A percentile compares a stretch with the other conserved stretches of the same genome.
These are phyloP conservation scores for Lepus timidus DNA, from an alignment of 2,113 vertebrate genomes.

Conservation along the genomic window DNA sequence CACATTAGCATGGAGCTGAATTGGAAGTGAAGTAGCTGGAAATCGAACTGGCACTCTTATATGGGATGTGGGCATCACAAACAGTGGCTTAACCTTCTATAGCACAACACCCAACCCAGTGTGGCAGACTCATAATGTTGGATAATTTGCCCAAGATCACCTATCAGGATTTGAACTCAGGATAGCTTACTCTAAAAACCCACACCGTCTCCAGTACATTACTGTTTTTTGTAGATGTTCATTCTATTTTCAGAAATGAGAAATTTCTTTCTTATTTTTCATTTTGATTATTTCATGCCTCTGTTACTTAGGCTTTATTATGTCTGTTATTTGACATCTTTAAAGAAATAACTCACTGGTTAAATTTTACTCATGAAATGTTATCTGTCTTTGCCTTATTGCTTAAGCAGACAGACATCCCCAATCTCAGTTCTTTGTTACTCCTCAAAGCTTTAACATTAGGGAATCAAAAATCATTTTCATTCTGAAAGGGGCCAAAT, in stretches of 20 bases:
- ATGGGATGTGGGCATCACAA: too few species aligned
- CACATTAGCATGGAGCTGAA: too few species aligned
- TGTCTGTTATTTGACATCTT: conserved; percentile 22
- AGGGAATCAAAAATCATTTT: neutral
- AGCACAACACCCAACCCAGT: too few species aligned
- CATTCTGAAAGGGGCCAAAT: neutral
- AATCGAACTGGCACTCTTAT: too few species aligned
- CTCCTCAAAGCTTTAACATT: neutral
- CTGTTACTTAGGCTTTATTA: neutral
- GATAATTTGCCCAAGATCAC: neutral
- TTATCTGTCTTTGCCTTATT: neutral
- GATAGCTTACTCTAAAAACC: neutral
- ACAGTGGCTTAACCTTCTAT: too few species aligned
- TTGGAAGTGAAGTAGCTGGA: too few species aligned
- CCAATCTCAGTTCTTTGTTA: neutral
- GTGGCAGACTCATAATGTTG: neutral
- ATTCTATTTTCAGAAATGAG: conserved; percentile 1
- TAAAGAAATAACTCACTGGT: conserved; percentile 15
- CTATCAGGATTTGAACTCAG: conserved; percentile 11
- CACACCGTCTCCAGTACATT: neutral
- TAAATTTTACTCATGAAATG: conserved; percentile 39
- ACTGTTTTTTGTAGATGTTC: neutral
- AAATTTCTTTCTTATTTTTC: conserved; percentile 27
- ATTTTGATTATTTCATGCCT: conserved; percentile 23
- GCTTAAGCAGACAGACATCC: neutral